These are phyloP conservation scores for Metaphire vulgaris DNA, from an alignment of 1,140 invertebrate species.

Conservation along the genomic window DNA sequence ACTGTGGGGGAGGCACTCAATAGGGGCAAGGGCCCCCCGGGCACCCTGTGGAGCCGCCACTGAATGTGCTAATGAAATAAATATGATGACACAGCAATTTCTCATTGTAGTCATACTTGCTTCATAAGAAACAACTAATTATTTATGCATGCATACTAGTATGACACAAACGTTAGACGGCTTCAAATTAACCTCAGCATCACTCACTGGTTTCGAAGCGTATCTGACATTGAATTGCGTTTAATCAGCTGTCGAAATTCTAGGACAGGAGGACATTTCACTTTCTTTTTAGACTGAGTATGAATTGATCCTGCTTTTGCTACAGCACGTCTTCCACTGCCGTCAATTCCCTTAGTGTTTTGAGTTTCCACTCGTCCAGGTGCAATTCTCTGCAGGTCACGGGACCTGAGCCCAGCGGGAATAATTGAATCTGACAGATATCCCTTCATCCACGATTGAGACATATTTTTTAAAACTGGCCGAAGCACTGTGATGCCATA, in stretches of 20 bases:
- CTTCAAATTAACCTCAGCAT: no score
- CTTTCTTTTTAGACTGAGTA: no score
- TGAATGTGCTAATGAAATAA: no score
- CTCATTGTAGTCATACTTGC: no score
- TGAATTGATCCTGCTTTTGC: constrained; percentile 35
- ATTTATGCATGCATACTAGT: no score
- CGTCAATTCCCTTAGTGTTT: constrained; percentile 40
- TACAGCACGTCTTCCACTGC: constrained; percentile 34
- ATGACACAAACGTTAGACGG: no score
- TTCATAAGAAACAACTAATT: no score
- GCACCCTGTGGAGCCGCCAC: no score
- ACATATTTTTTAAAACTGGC: constrained; percentile 40
- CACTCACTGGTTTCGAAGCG: constrained; percentile 40
- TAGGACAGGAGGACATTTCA: constrained; percentile 44
- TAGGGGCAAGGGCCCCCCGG: no score
- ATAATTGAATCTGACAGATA: constrained; percentile 48
- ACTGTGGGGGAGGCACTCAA: no score
- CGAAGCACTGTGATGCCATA: constrained; percentile 46
- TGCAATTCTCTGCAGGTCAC: constrained; percentile 47
- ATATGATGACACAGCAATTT: no score
- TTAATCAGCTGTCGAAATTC: constrained; percentile 47
- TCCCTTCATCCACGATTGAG: constrained; percentile 45
- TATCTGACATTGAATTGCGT: constrained; percentile 42
- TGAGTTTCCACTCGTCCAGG: constrained; percentile 42
- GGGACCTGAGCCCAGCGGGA: constrained; percentile 43